phyloP scores from a whole-genome alignment of 2,888 invertebrate species.

The Drosophila pseudotalamancana region DNA sequence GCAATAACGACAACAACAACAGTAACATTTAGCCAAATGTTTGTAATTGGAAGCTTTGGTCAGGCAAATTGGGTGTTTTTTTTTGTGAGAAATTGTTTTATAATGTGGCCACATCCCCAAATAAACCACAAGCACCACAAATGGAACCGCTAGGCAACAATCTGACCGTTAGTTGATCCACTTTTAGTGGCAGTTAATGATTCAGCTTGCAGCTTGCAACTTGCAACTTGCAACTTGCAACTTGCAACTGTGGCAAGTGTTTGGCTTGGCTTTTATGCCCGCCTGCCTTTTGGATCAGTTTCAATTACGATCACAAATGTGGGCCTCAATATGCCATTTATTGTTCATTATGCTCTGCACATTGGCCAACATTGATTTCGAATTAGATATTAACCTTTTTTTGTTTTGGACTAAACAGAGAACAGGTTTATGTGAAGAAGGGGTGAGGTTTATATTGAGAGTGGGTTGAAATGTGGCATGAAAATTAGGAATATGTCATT shows the following conservation, averaged over 20 bases:
- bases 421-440: slow-evolving; percentile 4
- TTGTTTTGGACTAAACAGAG: too few species aligned
- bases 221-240: too few species aligned
- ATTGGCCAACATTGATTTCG: slow-evolving; percentile 32
- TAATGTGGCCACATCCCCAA: slow-evolving; percentile 63
- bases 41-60: slow-evolving; percentile 61
- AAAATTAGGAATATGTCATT: too few species aligned
- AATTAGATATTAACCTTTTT: slow-evolving; percentile 21
- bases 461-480: neutral
- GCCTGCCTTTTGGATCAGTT: slow-evolving; percentile 34
- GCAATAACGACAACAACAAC: slow-evolving; percentile 10
- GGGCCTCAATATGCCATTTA: slow-evolving; percentile 54
- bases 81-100: slow-evolving; percentile 73
- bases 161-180: slow-evolving; percentile 70
- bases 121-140: slow-evolving; percentile 10
- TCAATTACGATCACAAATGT: slow-evolving; percentile 73
- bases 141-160: slow-evolving; percentile 1
- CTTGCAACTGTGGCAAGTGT: slow-evolving; percentile 14
- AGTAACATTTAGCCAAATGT: slow-evolving; percentile 53
- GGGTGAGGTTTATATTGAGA: neutral
- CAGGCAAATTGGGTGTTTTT: slow-evolving; percentile 69
- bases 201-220: too few species aligned
- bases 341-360: slow-evolving; percentile 64
- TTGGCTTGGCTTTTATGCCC: neutral
- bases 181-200: slow-evolving; percentile 67